These are phyloP conservation scores for Drosophila dunni DNA, from an alignment of 1,140 invertebrate genomes.

Conservation along the genomic window DNA sequence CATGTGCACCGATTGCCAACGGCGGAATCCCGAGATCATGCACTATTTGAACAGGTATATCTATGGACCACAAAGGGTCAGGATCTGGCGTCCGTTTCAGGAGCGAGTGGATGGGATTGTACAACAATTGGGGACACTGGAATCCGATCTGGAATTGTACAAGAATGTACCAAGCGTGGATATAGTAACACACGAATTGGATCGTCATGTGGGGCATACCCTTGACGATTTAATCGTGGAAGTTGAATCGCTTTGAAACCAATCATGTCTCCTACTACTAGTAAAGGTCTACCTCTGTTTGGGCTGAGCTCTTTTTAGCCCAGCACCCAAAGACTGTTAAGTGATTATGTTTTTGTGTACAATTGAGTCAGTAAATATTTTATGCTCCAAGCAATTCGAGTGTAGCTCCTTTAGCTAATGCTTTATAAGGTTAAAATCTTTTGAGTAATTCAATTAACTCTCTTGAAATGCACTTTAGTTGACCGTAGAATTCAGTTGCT, in stretches of 20 bases:
- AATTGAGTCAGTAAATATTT: too few species aligned
- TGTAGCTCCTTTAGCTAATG: background rate
- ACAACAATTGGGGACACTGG: background rate
- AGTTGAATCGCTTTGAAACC: background rate
- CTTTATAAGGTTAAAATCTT: conserved; percentile 23
- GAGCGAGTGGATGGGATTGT: background rate
- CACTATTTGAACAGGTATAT: conserved; percentile 19
- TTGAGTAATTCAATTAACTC: conserved; percentile 65
- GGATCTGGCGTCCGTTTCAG: background rate
- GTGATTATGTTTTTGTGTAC: too few species aligned
- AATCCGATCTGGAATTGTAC: background rate
- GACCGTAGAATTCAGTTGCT: conserved; percentile 1
- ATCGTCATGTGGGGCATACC: too few species aligned
- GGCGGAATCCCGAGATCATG: conserved; percentile 17
- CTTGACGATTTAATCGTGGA: too few species aligned
- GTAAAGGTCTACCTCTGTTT: too few species aligned
- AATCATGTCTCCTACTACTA: too few species aligned
- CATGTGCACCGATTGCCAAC: conserved; percentile 11
- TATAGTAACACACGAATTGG: background rate
- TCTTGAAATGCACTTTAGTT: conserved; percentile 36
- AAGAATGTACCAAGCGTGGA: conserved; percentile 6
- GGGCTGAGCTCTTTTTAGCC: background rate
- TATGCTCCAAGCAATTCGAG: too few species aligned
- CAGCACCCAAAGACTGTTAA: too few species aligned
- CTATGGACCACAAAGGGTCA: background rate